phyloP scores from a whole-genome alignment of 2,888 invertebrate genomes.

The Candidula unifasciata region DNA sequence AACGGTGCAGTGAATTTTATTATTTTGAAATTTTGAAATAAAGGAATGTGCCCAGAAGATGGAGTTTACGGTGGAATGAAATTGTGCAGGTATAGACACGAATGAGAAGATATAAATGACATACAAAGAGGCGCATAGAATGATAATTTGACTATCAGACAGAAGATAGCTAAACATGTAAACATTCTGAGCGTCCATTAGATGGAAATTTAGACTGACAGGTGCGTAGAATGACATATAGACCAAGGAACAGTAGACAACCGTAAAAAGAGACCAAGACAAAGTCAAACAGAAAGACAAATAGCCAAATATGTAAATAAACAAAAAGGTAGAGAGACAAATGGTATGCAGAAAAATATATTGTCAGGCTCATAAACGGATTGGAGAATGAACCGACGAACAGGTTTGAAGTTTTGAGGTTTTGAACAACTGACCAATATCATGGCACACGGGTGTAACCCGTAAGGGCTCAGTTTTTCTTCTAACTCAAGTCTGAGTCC shows the following conservation, averaged over 20 bases:
- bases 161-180: neutral
- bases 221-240: conserved; percentile 8
- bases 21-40: too few relatives aligned
- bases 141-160: neutral
- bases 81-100: too few relatives aligned
- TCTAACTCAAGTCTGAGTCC: too few relatives aligned
- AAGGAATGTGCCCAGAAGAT: too few relatives aligned
- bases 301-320: neutral
- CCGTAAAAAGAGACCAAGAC: neutral
- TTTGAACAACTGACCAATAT: too few relatives aligned
- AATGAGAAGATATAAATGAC: neutral
- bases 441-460: too few relatives aligned
- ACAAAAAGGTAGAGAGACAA: neutral
- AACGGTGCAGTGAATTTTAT: too few relatives aligned
- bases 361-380: neutral
- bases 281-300: neutral
- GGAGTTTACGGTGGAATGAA: too few relatives aligned
- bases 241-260: conserved; percentile 10
- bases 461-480: too few relatives aligned
- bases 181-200: neutral
- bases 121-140: neutral
- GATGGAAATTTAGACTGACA: neutral
- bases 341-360: neutral
- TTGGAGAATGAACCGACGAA: neutral
- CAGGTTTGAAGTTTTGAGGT: too few relatives aligned